Percentiles rank a stretch among this genome's conserved stretches.
Evolutionary conservation across 2,113 vertebrate genomes (phyloP).

Genomic region (Anser cygnoides): DNA sequence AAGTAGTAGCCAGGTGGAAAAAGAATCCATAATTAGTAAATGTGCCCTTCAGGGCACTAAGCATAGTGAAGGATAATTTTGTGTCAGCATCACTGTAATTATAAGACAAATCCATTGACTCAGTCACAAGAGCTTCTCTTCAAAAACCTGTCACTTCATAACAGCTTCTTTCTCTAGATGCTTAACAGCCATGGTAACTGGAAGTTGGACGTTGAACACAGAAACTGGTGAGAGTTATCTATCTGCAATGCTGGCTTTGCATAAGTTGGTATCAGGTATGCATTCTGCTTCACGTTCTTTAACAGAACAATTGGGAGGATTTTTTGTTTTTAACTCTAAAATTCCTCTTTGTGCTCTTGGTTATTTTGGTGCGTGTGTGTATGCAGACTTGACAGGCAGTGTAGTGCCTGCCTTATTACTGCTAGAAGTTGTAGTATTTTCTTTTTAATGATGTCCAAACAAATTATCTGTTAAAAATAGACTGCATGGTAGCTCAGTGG

Average conservation of each 20-base stretch:
- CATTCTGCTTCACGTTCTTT: not conserved
- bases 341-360: not conserved
- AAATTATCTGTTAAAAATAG: slow-evolving; percentile 70
- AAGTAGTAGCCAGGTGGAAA: not conserved
- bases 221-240: not conserved
- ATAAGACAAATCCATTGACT: not conserved
- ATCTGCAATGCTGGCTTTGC: not conserved
- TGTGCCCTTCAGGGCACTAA: not conserved
- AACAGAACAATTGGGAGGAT: not conserved
- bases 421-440: slow-evolving; percentile 5
- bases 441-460: slow-evolving; percentile 67
- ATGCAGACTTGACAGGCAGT: not conserved
- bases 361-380: not conserved
- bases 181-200: not conserved
- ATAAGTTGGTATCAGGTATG: not conserved
- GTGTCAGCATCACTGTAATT: not conserved
- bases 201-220: not conserved
- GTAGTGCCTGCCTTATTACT: not conserved
- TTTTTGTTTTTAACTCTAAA: not conserved
- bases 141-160: not conserved
- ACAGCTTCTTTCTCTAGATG: not conserved
- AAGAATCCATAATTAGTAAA: not conserved
- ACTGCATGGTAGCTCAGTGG: slow-evolving; percentile 31
- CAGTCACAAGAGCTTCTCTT: not conserved
- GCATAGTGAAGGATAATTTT: not conserved